Evolutionary conservation across 2,888 invertebrate genomes (phyloP), one percentile per base, ranked within the genome.

Genomic region (Eupithecia pulchellata): DNA sequence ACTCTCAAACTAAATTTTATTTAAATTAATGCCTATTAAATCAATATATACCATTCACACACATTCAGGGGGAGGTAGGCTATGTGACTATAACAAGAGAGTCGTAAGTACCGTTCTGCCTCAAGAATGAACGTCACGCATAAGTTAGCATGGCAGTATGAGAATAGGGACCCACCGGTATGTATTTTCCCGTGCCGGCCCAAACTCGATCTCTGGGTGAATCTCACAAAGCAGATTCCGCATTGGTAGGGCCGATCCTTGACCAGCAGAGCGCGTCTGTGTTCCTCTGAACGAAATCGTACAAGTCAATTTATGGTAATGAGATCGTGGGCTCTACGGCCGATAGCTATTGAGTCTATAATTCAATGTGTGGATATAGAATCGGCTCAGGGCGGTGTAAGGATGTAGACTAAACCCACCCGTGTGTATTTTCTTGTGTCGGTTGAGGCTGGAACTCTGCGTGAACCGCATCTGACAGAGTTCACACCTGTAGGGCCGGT

Each of bases 351-450:
- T 66, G 66, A 69, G 64, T 64, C 64, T 69, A 69, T 62, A 36
- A 74, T 77, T 73, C 75, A 78, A 76, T 80, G 79, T 80, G 80
- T 76, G 79, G 77, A 78, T 76, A 78, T 76, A 78, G 80, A 81
- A 80, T 80, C 82, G 85, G 82, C 86, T 82, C 83, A 83, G 85
- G 84, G 83, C 85, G 84, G 83, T 80, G 86, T 83, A 79, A 82
- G 83, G 80, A 84, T 79, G 81, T 83, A 52, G 52, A 25, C 52
- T 52, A 77, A 88, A 94, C 95, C 90, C 92, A 95, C 95, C 95
- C 86, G 96, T 96, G 86, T 96, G 96, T 81, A 96, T 96, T 87
- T 96, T 95, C 91, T 96, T 96, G 92, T 96, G 96, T 83, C 96
- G 95, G 91, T 96, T 96, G 85, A 96, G 94, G 88, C 96, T 96